Percentiles rank a stretch among this genome's conserved stretches.
These are phyloP conservation scores for Florisuga fusca DNA, from an alignment of 2,797 vertebrate species.

Conservation along the genomic window DNA sequence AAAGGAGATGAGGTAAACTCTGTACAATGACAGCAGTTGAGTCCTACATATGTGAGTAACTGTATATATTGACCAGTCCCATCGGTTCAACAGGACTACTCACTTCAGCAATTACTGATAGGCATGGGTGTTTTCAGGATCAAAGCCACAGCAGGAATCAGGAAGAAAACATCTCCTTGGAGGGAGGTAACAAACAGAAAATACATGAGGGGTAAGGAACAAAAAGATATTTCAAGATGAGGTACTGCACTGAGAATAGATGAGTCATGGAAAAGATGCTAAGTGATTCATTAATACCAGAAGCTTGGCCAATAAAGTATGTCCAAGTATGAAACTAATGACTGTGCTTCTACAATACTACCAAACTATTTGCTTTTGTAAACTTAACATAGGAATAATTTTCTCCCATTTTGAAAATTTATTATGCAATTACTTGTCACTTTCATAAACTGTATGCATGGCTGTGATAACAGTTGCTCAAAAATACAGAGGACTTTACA, in stretches of 20 bases:
- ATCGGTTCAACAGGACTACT: neutral
- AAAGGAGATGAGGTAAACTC: neutral
- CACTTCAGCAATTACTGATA: neutral
- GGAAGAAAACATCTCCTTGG: slow-evolving; percentile 37
- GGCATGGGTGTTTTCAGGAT: neutral
- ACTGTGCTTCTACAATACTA: slow-evolving; percentile 55
- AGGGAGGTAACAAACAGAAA: slow-evolving; percentile 25
- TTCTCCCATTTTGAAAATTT: slow-evolving; percentile 76
- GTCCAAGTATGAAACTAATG: slow-evolving; percentile 58
- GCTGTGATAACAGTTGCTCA: slow-evolving; percentile 71
- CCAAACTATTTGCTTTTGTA: slow-evolving; percentile 65
- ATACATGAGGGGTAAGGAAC: slow-evolving; percentile 32
- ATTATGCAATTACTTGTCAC: slow-evolving; percentile 69
- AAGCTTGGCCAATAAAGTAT: slow-evolving; percentile 40
- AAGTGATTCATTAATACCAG: slow-evolving; percentile 67
- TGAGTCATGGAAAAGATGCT: slow-evolving; percentile 61
- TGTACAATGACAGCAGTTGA: neutral
- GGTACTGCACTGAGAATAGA: slow-evolving; percentile 57
- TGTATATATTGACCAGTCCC: neutral
- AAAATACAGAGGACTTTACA: slow-evolving; percentile 77
- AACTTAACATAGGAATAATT: slow-evolving; percentile 67
- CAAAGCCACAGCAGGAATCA: neutral
- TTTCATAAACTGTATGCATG: slow-evolving; percentile 70
- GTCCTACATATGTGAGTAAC: neutral
- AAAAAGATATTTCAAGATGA: slow-evolving; percentile 62